Evolutionary conservation across 2,113 vertebrate species (phyloP).

Genomic region (Natator depressus): DNA sequence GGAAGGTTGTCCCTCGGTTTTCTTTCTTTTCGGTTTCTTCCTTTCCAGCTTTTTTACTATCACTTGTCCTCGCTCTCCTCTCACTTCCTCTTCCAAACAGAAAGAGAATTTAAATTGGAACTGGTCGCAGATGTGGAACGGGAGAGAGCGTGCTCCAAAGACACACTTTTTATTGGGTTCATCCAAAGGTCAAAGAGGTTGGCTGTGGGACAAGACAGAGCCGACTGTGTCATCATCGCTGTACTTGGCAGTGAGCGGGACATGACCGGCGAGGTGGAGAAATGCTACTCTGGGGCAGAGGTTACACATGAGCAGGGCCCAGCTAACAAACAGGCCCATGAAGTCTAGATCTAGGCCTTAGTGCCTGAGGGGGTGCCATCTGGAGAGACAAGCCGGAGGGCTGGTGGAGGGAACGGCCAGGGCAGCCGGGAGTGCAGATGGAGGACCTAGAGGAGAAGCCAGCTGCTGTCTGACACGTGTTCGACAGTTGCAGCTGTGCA

Average conservation of each 20-base stretch:
- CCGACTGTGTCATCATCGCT: constrained; percentile 35
- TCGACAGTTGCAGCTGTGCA: not conserved
- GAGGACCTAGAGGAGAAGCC: rapidly evolving
- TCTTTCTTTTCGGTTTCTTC: not conserved
- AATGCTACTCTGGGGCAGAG: rapidly evolving
- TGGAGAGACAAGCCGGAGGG: not conserved
- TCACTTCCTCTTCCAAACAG: constrained; percentile 30
- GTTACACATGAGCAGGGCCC: not conserved
- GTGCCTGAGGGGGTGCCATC: not conserved
- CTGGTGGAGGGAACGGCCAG: rapidly evolving
- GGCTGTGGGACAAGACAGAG: constrained; percentile 41
- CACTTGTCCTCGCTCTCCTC: not conserved
- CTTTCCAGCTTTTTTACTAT: not conserved
- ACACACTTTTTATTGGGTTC: constrained; percentile 47
- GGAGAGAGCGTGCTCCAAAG: not conserved
- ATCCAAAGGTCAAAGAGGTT: constrained; percentile 64
- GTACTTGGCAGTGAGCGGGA: not conserved
- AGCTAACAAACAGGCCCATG: not conserved
- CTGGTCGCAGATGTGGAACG: not conserved
- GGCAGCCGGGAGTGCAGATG: not conserved
- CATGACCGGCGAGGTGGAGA: not conserved
- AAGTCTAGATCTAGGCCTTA: not conserved
- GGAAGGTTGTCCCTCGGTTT: constrained; percentile 6
- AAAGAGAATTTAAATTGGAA: constrained; percentile 49
- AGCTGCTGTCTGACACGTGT: rapidly evolving